Evolutionary conservation across 2,113 vertebrate species (phyloP), one percentile per base, ranked within the genome.

Genomic region (Grantiella picta): DNA sequence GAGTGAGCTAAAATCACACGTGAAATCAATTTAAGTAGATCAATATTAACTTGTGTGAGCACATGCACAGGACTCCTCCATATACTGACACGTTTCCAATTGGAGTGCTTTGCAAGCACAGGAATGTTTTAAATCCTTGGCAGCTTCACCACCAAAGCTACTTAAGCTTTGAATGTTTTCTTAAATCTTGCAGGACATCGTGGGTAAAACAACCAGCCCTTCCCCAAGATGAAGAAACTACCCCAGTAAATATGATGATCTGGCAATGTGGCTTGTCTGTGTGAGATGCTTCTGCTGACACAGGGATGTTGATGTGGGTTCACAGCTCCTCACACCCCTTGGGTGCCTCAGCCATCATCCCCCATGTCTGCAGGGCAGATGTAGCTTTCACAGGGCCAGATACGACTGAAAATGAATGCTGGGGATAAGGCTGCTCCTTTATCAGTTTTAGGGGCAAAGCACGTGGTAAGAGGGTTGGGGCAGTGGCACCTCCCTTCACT

Each of bases 111-210:
- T 60, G 31, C 53, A 59, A 81, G 68, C 40, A 69, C n/a, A 35
- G 40, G 59, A 80, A 77, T 73, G 70, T 50, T 89, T 86, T n/a
- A 77, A 83, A 80, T 69, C 80, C 63, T 57, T 92, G 76, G 45
- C 76, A 94, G 66, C 44, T 64, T 94, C 68, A 33, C 59, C 40
- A 40, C n/a, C 24, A 88, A 90, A 94, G 40, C 65, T 72, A 49
- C 54, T 60, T 40, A 61, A 52, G 23, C 35, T 93, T 84, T 75
- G 52, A 29, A 38, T 4, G 4, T 33, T 57, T 80, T 61, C 35
- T 15, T 11, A n/a, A 81, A 64, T 52, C 33, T 6, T 20, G 20
- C 22, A 35, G 36, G 52, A 42, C 22, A 4, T 3, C 63, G 23
- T 24, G 64, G 16, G 33, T 70, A 53, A 87, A 77, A 71, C 20